Base-by-base conservation (phyloP, 2,113 vertebrate species). In the Etheostoma cragini region DNA sequence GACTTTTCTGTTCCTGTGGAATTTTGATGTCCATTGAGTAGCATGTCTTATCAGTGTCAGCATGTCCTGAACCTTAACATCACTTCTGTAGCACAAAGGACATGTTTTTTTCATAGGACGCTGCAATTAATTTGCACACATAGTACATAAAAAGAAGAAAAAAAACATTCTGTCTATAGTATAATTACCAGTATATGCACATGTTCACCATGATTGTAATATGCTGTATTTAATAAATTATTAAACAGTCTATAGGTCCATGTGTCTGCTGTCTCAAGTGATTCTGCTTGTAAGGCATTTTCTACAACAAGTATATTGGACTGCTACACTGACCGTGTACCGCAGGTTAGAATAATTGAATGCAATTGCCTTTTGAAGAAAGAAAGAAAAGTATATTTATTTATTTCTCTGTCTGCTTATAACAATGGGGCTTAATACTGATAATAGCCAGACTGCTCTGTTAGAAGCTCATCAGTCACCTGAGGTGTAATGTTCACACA, bases 171-270 rank as follows among this genome's bases (percentile, higher is more conserved):
- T 72, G 81, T 89, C 54, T 83, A 82, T 89, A 81, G 88, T 86
- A 81, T 42, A 84, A 88, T 80, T 92, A 78, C 82, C 71, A 84
- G 80, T 91, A 88, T 81, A 90, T 93, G 86, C 78, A 89, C 89
- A 91, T 91, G 83, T 91, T 85, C 83, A 85, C 88, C 62, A 82
- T 90, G 76, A 83, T 87, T 95, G 93, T 92, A 92, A 94, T 83
- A 92, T 92, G 84, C 85, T 92, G 91, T 93, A 91, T 93, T 92
- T 91, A 95, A 93, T 93, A 92, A 93, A 95, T 89, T 26, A 92
- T 92, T 89, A 87, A 93, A 91, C 86, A 74, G 79, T 86, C 46
- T 72, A n/a, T 76, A 69, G 24, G 30, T 82, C 24, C 53, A 45
- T 72, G 54, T 84, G 81, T 79, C 57, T 80, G 35, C 21, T 46